phyloP scores from a whole-genome alignment of 1,140 invertebrate genomes.

The Bombus sylvicola region DNA sequence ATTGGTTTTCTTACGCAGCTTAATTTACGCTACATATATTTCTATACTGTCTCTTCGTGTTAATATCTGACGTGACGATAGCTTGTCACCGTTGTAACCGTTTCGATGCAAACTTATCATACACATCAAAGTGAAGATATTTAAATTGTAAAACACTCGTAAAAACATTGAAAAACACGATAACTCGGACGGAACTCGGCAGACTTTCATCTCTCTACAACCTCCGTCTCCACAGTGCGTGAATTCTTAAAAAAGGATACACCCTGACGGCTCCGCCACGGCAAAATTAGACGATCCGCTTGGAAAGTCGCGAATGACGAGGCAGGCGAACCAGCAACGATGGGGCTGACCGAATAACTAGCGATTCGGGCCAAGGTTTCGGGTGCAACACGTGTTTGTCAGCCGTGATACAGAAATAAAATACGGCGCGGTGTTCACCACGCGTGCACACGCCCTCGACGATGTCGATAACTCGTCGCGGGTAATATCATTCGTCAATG shows the following conservation, averaged over 20 bases:
- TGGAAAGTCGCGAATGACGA: not conserved
- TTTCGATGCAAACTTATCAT: too few species aligned
- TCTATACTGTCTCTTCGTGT: too few species aligned
- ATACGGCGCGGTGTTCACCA: constrained; percentile 37
- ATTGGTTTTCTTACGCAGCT: too few species aligned
- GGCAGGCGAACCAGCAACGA: not conserved
- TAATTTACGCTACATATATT: too few species aligned
- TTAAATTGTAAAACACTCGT: too few species aligned
- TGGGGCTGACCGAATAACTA: constrained; percentile 59
- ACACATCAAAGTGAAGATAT: too few species aligned
- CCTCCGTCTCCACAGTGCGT: too few species aligned
- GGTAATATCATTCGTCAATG: constrained; percentile 40
- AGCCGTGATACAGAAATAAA: constrained; percentile 69
- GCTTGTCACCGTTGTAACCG: too few species aligned
- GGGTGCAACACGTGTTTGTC: constrained; percentile 63
- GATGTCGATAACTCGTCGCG: constrained; percentile 49
- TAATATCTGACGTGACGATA: too few species aligned
- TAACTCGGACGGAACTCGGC: not conserved
- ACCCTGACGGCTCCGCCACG: not conserved
- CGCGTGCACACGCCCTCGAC: constrained; percentile 44
- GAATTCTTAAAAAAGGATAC: not conserved
- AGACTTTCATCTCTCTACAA: not conserved
- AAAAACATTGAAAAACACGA: not conserved
- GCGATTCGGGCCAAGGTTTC: constrained; percentile 74
- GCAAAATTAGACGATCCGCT: constrained; percentile 25